These are phyloP conservation scores for Anthonomus grandis DNA, from an alignment of 1,140 invertebrate genomes.

Conservation along the genomic window DNA sequence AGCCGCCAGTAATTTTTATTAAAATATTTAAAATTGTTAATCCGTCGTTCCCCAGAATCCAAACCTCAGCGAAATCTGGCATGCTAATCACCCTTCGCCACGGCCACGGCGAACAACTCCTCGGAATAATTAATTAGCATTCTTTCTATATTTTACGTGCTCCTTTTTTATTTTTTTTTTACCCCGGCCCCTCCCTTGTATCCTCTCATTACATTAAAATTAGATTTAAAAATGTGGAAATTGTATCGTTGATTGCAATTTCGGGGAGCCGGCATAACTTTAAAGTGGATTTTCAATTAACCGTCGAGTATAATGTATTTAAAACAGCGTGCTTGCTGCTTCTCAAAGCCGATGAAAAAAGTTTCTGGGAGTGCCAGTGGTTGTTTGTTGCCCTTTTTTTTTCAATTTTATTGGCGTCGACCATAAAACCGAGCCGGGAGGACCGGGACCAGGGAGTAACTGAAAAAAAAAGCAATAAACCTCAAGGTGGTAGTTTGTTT, in stretches of 20 bases:
- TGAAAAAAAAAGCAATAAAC: background rate
- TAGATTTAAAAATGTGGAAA: conserved; percentile 52
- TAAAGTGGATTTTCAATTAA: conserved; percentile 49
- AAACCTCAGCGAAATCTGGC: conserved; percentile 37
- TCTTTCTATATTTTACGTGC: conserved; percentile 49
- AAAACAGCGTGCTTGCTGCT: conserved; percentile 36
- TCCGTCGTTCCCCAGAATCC: conserved; percentile 31
- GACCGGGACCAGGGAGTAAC: too few relatives aligned
- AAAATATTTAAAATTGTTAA: conserved; percentile 29
- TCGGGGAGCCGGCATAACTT: conserved; percentile 37
- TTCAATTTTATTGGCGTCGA: background rate
- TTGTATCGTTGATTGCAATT: conserved; percentile 50
- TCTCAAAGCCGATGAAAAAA: conserved; percentile 26
- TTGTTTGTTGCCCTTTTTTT: conserved; percentile 17
- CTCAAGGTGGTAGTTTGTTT: background rate
- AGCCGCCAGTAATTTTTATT: conserved; percentile 22
- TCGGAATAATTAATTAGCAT: conserved; percentile 51
- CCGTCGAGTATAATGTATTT: conserved; percentile 47
- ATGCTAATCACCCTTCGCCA: conserved; percentile 48
- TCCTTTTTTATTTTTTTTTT: too few relatives aligned
- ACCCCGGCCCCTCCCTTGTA: conserved; percentile 26
- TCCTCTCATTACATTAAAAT: conserved; percentile 49
- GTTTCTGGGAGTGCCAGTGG: too few relatives aligned
- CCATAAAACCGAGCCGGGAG: too few relatives aligned
- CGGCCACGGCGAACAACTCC: conserved; percentile 41